Conservation (phyloP, 2,888 invertebrate species). For the Hypselothyrea guttata region DNA sequence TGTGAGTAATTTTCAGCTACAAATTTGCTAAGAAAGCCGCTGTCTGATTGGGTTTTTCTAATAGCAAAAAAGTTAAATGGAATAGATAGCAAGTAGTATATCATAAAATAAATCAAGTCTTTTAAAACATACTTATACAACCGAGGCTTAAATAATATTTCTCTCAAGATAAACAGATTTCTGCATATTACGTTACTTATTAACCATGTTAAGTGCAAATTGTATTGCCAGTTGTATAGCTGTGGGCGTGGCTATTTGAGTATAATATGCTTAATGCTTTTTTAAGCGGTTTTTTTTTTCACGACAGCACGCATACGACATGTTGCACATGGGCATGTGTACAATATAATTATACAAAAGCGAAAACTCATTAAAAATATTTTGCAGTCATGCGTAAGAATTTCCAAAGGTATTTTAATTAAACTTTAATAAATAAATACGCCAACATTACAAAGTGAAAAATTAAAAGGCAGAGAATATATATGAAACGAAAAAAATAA, state of each 20-base stretch:
- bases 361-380: constrained; percentile 74
- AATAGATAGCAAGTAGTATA: too few relatives aligned
- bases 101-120: too few relatives aligned
- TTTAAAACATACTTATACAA: too few relatives aligned
- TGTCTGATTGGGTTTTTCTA: too few relatives aligned
- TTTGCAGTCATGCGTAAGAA: constrained; percentile 63
- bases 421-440: constrained; percentile 70
- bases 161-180: too few relatives aligned
- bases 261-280: constrained; percentile 24
- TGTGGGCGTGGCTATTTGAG: constrained; percentile 5
- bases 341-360: constrained; percentile 52
- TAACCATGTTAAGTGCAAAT: not conserved
- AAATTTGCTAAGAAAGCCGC: constrained; percentile 1
- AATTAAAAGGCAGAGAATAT: constrained; percentile 41
- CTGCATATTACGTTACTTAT: not conserved
- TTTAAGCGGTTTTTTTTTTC: constrained; percentile 42
- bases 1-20: not conserved
- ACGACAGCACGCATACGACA: constrained; percentile 43
- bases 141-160: not conserved
- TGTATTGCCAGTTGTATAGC: not conserved
- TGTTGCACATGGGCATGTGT: constrained; percentile 22
- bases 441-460: constrained; percentile 45
- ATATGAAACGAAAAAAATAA: constrained; percentile 36
- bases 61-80: too few relatives aligned
- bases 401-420: constrained; percentile 73